A percentile compares a stretch with the other conserved stretches of the same genome.
Conservation (phyloP, 1,140 invertebrate species). For the Scaptomyza montana region DNA sequence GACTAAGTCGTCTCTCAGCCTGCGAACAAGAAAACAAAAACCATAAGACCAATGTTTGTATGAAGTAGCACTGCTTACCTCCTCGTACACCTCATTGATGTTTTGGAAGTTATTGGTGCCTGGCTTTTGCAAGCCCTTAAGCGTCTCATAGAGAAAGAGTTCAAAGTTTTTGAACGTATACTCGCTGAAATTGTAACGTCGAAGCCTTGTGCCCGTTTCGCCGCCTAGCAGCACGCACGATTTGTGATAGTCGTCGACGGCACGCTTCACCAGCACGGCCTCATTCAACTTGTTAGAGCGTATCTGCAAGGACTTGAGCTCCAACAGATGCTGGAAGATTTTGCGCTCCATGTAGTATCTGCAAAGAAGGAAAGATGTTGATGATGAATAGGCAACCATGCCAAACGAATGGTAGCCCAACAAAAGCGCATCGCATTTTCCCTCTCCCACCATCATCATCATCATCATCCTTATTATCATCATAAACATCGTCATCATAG, state of each 20-base stretch:
- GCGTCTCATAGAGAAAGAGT: slow-evolving; percentile 94
- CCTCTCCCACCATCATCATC: slow-evolving; percentile 7
- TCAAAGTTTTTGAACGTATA: slow-evolving; percentile 95
- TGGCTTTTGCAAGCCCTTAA: slow-evolving; percentile 90
- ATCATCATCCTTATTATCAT: slow-evolving; percentile 26
- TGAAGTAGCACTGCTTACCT: slow-evolving; percentile 60
- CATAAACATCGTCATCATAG: not conserved
- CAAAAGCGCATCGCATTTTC: slow-evolving; percentile 26
- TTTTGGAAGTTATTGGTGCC: slow-evolving; percentile 85
- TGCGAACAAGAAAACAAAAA: slow-evolving; percentile 3
- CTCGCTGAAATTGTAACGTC: slow-evolving; percentile 88
- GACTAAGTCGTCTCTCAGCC: slow-evolving; percentile 85
- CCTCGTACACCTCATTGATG: slow-evolving; percentile 84
- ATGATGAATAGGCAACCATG: slow-evolving; percentile 6
- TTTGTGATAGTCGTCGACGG: slow-evolving; percentile 91
- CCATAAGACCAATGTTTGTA: too few species aligned
- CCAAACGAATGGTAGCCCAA: not conserved
- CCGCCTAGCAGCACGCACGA: slow-evolving; percentile 89
- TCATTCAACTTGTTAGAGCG: slow-evolving; percentile 95
- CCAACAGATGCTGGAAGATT: slow-evolving; percentile 96
- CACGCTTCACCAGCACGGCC: slow-evolving; percentile 93
- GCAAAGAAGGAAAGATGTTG: slow-evolving; percentile 44
- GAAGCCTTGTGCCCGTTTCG: slow-evolving; percentile 81
- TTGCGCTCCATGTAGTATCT: slow-evolving; percentile 96
- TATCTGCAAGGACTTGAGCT: slow-evolving; percentile 96